These are phyloP conservation scores for Acleris emargana DNA, from an alignment of 2,888 invertebrate species.

Conservation along the genomic window DNA sequence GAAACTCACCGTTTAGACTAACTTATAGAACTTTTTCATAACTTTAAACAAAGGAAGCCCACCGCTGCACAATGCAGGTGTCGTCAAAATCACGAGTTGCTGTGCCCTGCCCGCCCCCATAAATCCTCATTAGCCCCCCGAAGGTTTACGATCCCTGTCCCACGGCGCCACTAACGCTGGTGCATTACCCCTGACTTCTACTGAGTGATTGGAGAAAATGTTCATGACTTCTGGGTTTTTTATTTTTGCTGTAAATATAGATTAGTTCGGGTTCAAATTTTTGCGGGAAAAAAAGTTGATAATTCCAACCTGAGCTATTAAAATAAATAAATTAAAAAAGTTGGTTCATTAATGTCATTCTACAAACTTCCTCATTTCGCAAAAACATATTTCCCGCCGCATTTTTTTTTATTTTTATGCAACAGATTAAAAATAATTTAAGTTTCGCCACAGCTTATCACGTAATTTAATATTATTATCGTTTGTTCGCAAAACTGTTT, in stretches of 20 bases:
- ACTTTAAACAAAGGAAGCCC: not conserved
- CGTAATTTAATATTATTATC: constrained; percentile 13
- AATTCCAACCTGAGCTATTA: too few relatives aligned
- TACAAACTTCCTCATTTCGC: too few relatives aligned
- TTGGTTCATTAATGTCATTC: too few relatives aligned
- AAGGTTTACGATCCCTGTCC: constrained; percentile 70
- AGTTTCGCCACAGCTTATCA: constrained; percentile 3
- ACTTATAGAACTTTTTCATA: not conserved
- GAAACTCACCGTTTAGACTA: not conserved
- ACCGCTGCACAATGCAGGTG: constrained; percentile 24
- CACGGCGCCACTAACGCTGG: constrained; percentile 72
- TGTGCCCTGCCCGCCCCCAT: constrained; percentile 58
- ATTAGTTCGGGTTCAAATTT: not conserved
- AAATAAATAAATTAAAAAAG: too few relatives aligned
- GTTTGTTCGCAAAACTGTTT: constrained; percentile 13
- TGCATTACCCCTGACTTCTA: constrained; percentile 75
- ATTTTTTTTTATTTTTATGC: too few relatives aligned
- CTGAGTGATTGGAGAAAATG: constrained; percentile 53
- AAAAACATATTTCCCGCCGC: too few relatives aligned
- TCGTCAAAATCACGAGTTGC: constrained; percentile 34
- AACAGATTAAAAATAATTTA: too few relatives aligned
- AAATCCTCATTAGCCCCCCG: constrained; percentile 80
- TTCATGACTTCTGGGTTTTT: constrained; percentile 16
- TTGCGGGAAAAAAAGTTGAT: too few relatives aligned
- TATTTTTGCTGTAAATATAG: constrained; percentile 11